A percentile compares a stretch with the other conserved stretches of the same genome.
These are phyloP conservation scores for Staurois parvus DNA, from an alignment of 2,797 vertebrate species.

Conservation along the genomic window DNA sequence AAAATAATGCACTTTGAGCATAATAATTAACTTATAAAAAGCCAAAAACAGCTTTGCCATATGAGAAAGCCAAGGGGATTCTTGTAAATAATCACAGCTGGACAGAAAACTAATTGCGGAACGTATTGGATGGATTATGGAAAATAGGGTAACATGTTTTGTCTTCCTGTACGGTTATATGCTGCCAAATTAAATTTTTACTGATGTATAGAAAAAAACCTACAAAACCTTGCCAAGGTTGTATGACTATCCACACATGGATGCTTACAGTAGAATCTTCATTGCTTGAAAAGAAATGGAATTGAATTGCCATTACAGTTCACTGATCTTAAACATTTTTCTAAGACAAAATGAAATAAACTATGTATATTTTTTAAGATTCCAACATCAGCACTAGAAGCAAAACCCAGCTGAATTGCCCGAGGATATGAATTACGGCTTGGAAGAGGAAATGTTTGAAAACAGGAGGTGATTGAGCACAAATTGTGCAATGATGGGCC, in stretches of 20 bases:
- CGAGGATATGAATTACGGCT: constrained; percentile 32
- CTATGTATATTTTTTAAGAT: constrained; percentile 60
- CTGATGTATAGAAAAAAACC: constrained; percentile 22
- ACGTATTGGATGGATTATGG: not conserved
- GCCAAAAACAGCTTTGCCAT: not conserved
- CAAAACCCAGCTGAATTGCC: constrained; percentile 32
- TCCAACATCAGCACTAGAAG: constrained; percentile 49
- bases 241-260: constrained; percentile 62
- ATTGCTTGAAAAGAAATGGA: constrained; percentile 71
- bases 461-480: constrained; percentile 34
- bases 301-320: constrained; percentile 71
- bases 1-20: not conserved
- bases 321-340: constrained; percentile 69
- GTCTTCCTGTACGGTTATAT: not conserved
- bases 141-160: not conserved
- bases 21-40: not conserved
- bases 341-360: constrained; percentile 59
- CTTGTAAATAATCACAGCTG: not conserved
- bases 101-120: not conserved
- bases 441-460: constrained; percentile 39
- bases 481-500: constrained; percentile 43
- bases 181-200: constrained; percentile 5
- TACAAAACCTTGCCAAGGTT: constrained; percentile 46
- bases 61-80: not conserved
- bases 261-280: constrained; percentile 67